Base-by-base conservation (phyloP, 2,113 vertebrate species). In the Siniperca knerii region DNA sequence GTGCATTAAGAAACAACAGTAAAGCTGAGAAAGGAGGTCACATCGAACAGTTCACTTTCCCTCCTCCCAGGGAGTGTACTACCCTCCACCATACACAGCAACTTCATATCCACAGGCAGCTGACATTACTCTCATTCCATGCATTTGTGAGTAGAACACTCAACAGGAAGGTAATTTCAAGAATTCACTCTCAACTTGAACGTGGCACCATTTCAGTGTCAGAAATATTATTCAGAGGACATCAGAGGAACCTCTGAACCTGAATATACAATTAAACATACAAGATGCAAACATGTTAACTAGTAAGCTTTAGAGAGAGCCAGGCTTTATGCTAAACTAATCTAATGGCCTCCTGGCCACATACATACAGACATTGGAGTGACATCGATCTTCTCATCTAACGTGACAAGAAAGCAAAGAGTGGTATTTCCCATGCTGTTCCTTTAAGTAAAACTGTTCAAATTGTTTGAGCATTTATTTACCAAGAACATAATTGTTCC, bases 21-120 rank as follows among this genome's bases (percentile, higher is more conserved):
- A 55, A 79, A 73, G 74, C 81, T 0, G 9, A 54, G 40, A 87
- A 87, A 89, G 33, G 85, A 89, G 89, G 85, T 89, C 89, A 82
- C 72, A 68, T 75, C 42, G 68, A 46, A 9, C 55, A 54, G 64
- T 6, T 64, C 71, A 61, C 58, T 55, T 20, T 70, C 60, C 37
- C 66, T 79, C 44, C 57, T 85, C 72, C 29, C 21, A 9, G 64
- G 62, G 58, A 87, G 71, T 12, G 6, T 68, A 76, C 67, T 66
- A 73, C 78, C 75, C 40, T 58, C 77, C 74, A 44, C 50, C 35
- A 18, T 6, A 25, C 69, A 60, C 75, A 50, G 55, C 71, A 33
- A 20, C 65, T 25, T 40, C 81, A 54, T 66, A 72, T 87, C 87
- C 88, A 84, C 68, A 58, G 75, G 62, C 82, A 71, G 82, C 84